Evolutionary conservation across 2,888 invertebrate species (phyloP).

Genomic region (Epirrhoe alternata): DNA sequence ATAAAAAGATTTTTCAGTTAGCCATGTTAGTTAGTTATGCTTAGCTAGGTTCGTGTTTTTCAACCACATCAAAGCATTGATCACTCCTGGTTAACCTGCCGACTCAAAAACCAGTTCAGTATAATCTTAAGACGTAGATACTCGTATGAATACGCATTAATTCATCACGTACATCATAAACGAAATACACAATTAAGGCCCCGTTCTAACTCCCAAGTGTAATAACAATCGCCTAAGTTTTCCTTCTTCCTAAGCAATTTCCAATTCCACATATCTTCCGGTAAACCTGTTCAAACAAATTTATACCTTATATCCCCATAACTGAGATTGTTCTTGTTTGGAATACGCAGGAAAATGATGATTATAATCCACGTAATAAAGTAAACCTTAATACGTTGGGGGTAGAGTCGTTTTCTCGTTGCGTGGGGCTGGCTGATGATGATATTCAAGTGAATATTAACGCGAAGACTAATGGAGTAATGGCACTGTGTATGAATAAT

Average conservation of each 20-base stretch:
- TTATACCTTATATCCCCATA: conserved; percentile 16
- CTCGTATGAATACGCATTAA: conserved; percentile 1
- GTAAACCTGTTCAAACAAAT: conserved; percentile 22
- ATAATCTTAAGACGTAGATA: background rate
- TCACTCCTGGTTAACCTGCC: background rate
- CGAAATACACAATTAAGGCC: conserved; percentile 48
- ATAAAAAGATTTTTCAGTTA: too few relatives aligned
- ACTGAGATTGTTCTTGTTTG: conserved; percentile 5
- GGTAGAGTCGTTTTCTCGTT: conserved; percentile 31
- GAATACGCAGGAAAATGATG: background rate
- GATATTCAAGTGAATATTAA: conserved; percentile 59
- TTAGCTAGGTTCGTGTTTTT: too few relatives aligned
- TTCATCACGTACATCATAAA: conserved; percentile 16
- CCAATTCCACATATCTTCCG: conserved; percentile 52
- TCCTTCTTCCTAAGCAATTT: conserved; percentile 54
- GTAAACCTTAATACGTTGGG: conserved; percentile 7
- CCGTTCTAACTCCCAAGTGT: conserved; percentile 49
- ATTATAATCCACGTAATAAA: conserved; percentile 2
- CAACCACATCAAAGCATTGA: too few relatives aligned
- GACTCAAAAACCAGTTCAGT: background rate
- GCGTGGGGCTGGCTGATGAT: conserved; percentile 35
- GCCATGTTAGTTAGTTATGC: too few relatives aligned
- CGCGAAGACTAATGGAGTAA: conserved; percentile 59
- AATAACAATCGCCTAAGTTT: conserved; percentile 57
- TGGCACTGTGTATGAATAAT: conserved; percentile 61